Evolutionary conservation across 2,888 invertebrate species (phyloP), one percentile per base, ranked within the genome.

Genomic region (Harpalus rubripes): DNA sequence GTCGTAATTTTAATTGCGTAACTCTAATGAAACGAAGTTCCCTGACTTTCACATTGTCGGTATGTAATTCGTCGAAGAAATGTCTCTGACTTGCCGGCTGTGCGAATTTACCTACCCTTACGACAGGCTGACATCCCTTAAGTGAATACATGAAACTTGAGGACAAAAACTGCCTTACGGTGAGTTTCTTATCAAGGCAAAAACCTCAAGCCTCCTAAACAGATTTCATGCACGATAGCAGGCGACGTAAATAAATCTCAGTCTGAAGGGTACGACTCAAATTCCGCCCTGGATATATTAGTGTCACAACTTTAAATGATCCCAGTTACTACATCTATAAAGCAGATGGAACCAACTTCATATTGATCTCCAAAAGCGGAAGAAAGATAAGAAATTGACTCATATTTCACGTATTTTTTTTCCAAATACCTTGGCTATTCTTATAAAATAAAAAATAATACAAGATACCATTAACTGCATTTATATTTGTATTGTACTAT

Each of bases 121-220:
- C 41, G 39, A 22, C 44, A 52, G 56, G n/a, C 26, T 78, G 58
- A 78, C 78, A 56, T 78, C 56, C 58, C 78, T 44, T 58, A 78
- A 78, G 78, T 78, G 78, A 78, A 78, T 58, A 78, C 78, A 78
- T 78, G 58, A 78, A 74, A 44, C 72, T 74, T 74, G 72, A 74
- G 44, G 72, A 44, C 72, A 74, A 74, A 74, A 74, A 74, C 72
- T 74, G 44, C 41, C 41, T 41, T 74, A 74, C 72, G 16, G 44
- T 15, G 44, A 18, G 72, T 74, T 74, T 74, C 72, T 74, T 74
- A 74, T 74, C 72, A 44, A n/a, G 18, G 72, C 72, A 74, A 74
- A 74, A 74, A 74, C 72, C 72, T 16, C 22, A 44, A 18, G 41
- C 16, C 39, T 32, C 68, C 68, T 74, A 74, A 74, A 74, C 72